Base-by-base conservation (phyloP, 2,888 invertebrate genomes). In the Alsophila aescularia region DNA sequence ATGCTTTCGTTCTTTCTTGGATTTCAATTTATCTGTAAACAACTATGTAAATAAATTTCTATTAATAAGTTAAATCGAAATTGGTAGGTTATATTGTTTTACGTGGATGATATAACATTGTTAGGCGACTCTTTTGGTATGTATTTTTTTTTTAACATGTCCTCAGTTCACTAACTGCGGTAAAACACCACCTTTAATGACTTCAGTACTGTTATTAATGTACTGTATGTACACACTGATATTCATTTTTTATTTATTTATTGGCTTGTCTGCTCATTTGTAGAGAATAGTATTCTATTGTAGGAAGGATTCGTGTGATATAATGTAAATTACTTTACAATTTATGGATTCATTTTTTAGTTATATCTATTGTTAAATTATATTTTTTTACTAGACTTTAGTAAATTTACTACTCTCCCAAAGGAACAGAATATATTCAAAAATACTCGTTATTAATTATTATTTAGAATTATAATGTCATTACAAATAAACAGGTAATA, bases 231-330 rank as follows among this genome's bases (percentile, higher is more conserved):
- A 5, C 37, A 35, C 36, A 40, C 39, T 35, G 31, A 64, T 52
- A 45, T 40, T 52, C 57, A 53, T 54, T 64, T 52, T 64, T 67
- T 71, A 68, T 73, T 60, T 74, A 80, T 81, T 82, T 81, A 82
- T 81, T 82, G 80, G 80, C 75, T 73, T 67, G 67, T 73, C 73
- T 70, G 69, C 62, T 69, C 71, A 70, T 59, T 58, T 13, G 43
- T 72, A 75, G 75, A 67, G 66, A 69, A 75, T 73, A 68, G 67
- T 68, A 67, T 34, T 18, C n/a, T 64, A 73, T 75, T n/a, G n/a
- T n/a, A n/a, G 74, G 62, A 72, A 66, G 77, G 72, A 76, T 83
- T 82, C 73, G 87, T 87, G 90, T 89, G 90, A 90, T 90, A 88
- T 85, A 86, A 77, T 87, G 85, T 87, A 87, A 81, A 85, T 83